A percentile compares a stretch with the other conserved stretches of the same genome.
Evolutionary conservation across 2,888 invertebrate genomes (phyloP).

Genomic region (Nasonia oneida): DNA sequence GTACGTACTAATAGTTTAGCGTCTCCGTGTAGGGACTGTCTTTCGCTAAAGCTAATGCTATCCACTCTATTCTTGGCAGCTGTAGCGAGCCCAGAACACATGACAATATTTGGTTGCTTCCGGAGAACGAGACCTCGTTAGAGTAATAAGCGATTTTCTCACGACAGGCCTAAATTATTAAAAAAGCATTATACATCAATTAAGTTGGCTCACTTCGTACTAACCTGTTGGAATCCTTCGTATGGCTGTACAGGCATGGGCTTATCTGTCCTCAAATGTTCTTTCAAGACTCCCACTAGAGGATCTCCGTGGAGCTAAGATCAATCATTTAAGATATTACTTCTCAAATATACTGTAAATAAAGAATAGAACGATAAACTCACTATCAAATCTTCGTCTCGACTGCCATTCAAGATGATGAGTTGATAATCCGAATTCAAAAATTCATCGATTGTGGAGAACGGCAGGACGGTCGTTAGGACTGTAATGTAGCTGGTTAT

Average conservation of each 20-base stretch:
- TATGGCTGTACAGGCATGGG: neutral
- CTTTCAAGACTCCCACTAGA: neutral
- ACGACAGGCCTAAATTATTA: neutral
- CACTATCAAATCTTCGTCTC: neutral
- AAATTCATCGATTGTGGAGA: conserved; percentile 22
- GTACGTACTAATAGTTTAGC: neutral
- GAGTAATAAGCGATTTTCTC: neutral
- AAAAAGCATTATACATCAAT: neutral
- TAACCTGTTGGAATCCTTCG: neutral
- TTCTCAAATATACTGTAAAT: neutral
- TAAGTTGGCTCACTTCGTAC: neutral
- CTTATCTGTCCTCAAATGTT: neutral
- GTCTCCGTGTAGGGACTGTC: neutral
- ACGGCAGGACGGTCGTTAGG: neutral
- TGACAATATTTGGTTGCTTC: neutral
- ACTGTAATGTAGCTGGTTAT: conserved; percentile 45
- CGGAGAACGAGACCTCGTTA: neutral
- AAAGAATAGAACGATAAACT: neutral
- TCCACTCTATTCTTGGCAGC: neutral
- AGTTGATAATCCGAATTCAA: conserved; percentile 3
- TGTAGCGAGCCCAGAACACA: neutral
- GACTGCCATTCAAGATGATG: neutral
- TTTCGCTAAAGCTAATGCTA: neutral
- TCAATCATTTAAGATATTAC: neutral
- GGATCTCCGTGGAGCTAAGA: neutral